phyloP scores from a whole-genome alignment of 2,797 vertebrate genomes.

The Urocyon cinereoargenteus region DNA sequence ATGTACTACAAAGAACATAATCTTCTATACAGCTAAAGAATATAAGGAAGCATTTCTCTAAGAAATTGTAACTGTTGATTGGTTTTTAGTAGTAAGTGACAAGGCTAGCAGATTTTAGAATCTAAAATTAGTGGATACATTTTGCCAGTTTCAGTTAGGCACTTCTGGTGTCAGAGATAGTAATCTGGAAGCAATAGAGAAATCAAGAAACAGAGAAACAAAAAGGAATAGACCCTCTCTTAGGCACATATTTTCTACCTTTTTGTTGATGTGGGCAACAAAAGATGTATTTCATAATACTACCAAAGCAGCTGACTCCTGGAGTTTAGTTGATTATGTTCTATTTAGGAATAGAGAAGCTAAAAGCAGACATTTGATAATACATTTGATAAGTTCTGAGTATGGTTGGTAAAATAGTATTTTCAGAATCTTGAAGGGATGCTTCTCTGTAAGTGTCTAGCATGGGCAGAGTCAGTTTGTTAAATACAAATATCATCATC shows the following conservation, averaged over 20 bases:
- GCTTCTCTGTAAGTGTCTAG: background rate
- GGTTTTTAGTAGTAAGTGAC: background rate
- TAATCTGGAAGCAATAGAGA: background rate
- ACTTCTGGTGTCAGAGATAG: background rate
- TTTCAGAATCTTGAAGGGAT: background rate
- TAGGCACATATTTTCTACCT: background rate
- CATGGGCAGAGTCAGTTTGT: background rate
- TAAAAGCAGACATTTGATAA: background rate
- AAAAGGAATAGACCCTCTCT: background rate
- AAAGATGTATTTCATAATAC: background rate
- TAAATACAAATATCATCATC: background rate
- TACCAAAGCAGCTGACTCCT: background rate
- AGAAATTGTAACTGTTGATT: background rate
- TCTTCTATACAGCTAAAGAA: background rate
- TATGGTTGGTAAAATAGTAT: background rate
- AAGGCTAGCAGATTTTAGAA: background rate
- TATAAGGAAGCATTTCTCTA: constrained; percentile 31
- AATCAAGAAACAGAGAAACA: background rate
- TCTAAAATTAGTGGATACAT: background rate
- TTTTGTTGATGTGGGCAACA: background rate
- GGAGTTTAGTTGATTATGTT: background rate
- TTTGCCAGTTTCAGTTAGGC: constrained; percentile 5
- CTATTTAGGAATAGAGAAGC: background rate
- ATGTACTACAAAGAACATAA: background rate
- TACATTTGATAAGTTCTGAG: background rate